Evolutionary conservation across 2,113 vertebrate species (phyloP).

Genomic region (Ceyx melanurus): DNA sequence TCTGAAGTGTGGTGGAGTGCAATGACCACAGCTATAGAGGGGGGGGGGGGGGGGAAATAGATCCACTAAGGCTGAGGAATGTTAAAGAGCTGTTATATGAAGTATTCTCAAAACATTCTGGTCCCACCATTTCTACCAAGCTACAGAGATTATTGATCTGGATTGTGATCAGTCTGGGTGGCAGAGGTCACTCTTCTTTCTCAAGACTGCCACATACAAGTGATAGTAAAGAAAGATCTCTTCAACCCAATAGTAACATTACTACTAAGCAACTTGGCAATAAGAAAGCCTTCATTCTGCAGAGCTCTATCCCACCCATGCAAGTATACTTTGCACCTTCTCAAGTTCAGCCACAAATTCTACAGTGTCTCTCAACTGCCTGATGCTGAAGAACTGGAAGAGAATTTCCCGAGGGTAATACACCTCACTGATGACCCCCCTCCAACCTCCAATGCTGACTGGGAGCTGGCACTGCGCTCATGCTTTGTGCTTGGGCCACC

Average conservation of each 20-base stretch:
- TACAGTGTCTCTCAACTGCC: not conserved
- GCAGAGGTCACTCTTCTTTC: not conserved
- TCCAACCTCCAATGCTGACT: rapidly evolving
- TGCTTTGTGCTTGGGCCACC: not conserved
- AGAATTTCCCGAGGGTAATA: not conserved
- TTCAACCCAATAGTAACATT: not conserved
- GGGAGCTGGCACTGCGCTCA: not conserved
- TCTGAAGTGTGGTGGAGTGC: not conserved
- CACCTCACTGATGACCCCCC: not conserved
- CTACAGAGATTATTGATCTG: not conserved
- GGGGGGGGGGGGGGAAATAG: not conserved
- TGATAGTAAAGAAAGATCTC: not conserved
- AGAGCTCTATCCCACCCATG: not conserved
- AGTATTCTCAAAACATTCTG: not conserved
- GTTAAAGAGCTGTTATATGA: not conserved
- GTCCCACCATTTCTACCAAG: not conserved
- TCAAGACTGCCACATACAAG: not conserved
- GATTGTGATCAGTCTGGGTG: not conserved
- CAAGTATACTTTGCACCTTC: not conserved
- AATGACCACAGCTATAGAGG: not conserved
- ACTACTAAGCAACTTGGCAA: not conserved
- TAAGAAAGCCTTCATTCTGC: not conserved
- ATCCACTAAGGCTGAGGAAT: not conserved
- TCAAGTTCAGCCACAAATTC: not conserved
- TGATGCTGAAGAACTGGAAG: not conserved